Evolutionary conservation across 2,113 vertebrate genomes (phyloP).

Genomic region (Henicopernis longicauda): DNA sequence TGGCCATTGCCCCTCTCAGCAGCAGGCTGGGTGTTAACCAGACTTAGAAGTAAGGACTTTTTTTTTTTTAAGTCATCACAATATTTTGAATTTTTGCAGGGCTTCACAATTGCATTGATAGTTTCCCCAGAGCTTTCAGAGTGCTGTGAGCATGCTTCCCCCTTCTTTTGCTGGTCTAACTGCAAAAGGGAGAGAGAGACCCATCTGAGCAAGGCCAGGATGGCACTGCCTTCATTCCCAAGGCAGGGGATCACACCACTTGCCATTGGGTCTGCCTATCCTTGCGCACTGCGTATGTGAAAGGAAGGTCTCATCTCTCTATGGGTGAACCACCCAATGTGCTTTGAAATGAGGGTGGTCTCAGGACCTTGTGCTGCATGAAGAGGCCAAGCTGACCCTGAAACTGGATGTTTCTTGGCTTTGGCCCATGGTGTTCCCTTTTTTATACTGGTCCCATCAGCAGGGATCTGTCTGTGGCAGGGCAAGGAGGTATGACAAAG

Average conservation of each 20-base stretch:
- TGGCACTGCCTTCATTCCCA: background rate
- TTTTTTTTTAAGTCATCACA: background rate
- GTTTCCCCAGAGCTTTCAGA: background rate
- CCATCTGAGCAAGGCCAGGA: background rate
- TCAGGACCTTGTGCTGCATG: background rate
- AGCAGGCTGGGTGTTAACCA: background rate
- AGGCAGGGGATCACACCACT: background rate
- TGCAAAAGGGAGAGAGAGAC: background rate
- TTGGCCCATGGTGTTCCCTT: background rate
- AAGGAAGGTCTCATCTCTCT: background rate
- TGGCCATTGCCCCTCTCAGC: background rate
- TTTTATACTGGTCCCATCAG: background rate
- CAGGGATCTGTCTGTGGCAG: background rate
- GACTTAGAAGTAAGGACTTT: background rate
- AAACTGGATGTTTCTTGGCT: background rate
- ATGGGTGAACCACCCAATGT: background rate
- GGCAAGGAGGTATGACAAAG: background rate
- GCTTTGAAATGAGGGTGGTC: background rate
- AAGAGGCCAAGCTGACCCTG: background rate
- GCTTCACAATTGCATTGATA: background rate
- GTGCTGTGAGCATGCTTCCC: background rate
- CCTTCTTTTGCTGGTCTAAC: background rate
- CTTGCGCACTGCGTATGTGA: accelerated
- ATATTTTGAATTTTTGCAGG: background rate
- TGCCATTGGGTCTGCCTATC: background rate